A percentile compares a stretch with the other conserved stretches of the same genome.
These are phyloP conservation scores for Actinia equina DNA, from an alignment of 64 coral and sea anemone species.

Conservation along the genomic window DNA sequence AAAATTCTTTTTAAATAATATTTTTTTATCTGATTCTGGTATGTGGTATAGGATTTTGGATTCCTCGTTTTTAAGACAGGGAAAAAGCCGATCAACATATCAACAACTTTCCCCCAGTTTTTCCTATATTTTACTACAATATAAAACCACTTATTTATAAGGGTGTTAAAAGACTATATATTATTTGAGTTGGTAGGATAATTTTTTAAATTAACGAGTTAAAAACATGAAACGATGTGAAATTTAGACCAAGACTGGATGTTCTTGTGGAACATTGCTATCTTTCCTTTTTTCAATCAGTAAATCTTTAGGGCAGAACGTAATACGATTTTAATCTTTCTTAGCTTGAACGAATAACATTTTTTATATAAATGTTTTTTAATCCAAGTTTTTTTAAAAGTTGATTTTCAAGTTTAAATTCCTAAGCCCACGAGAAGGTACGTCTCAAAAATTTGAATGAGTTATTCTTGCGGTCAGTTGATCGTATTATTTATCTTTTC, in stretches of 20 bases:
- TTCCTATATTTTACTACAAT: background rate
- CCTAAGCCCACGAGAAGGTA: background rate
- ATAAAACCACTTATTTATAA: background rate
- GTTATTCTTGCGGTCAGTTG: background rate
- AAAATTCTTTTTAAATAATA: background rate
- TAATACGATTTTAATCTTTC: too few relatives aligned
- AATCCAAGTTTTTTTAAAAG: background rate
- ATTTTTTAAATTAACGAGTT: background rate
- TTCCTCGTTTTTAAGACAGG: background rate
- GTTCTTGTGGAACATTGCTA: too few relatives aligned
- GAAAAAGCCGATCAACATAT: background rate
- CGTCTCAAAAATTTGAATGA: background rate
- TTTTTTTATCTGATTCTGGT: background rate
- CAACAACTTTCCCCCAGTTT: background rate
- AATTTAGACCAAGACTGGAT: background rate
- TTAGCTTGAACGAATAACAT: too few relatives aligned
- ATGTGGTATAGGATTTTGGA: background rate
- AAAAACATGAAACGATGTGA: background rate
- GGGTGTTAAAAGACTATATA: background rate
- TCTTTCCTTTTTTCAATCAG: too few relatives aligned
- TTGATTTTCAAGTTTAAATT: background rate
- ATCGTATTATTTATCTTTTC: slow-evolving; percentile 12
- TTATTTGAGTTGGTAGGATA: background rate
- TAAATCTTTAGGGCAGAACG: too few relatives aligned
- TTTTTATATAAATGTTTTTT: background rate